These are phyloP conservation scores for Zoanthus sociatus DNA, from an alignment of 92 coral and sea anemone genomes.

Conservation along the genomic window DNA sequence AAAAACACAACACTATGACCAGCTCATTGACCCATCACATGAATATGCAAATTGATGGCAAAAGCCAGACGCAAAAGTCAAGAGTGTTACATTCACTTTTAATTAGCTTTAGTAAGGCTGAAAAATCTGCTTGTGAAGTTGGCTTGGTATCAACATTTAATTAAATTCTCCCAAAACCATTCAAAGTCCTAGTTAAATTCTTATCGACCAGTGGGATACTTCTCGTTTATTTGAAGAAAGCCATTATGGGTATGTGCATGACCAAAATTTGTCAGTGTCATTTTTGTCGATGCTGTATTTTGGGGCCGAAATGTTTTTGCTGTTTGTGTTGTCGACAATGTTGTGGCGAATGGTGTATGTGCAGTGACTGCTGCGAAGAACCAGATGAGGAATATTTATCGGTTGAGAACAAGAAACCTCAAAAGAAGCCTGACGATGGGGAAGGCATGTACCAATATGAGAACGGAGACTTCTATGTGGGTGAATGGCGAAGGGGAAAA, in stretches of 20 bases:
- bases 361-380: conserved; percentile 89
- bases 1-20: background rate
- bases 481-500: conserved; percentile 91
- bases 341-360: conserved; percentile 98
- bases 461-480: conserved; percentile 89
- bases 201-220: background rate
- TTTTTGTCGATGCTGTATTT: conserved; percentile 78
- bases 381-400: conserved; percentile 73
- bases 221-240: background rate
- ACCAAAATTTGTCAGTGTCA: conserved; percentile 87
- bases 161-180: background rate
- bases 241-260: conserved; percentile 81
- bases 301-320: conserved; percentile 78
- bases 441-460: conserved; percentile 91
- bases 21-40: conserved; percentile 33
- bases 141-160: background rate
- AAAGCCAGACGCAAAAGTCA: background rate
- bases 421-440: conserved; percentile 81
- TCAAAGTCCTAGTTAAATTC: background rate
- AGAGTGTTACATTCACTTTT: too few species aligned
- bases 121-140: background rate
- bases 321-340: conserved; percentile 81
- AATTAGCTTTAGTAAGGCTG: background rate
- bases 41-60: conserved; percentile 31
- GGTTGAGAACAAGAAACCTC: conserved; percentile 42